A percentile compares a stretch with the other conserved stretches of the same genome.
Conservation (phyloP, 2,888 invertebrate genomes). For the Drosophila imparisetae region DNA sequence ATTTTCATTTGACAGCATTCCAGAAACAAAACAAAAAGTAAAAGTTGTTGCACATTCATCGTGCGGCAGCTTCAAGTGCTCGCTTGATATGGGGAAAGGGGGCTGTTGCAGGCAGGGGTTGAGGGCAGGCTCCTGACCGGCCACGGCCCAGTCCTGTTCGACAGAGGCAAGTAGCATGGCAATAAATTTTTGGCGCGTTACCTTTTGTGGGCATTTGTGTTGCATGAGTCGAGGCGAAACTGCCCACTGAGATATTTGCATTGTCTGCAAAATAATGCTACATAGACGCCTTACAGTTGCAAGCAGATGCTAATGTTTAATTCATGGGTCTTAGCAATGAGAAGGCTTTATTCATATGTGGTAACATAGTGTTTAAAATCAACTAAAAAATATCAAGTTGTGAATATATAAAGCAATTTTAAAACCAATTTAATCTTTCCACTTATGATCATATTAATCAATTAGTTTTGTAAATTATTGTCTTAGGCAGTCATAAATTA, state of each 20-base stretch:
- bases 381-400: not conserved
- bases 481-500: not conserved
- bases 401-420: too few relatives aligned
- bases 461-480: not conserved
- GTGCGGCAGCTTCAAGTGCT: constrained; percentile 53
- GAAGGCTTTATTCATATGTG: not conserved
- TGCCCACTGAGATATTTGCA: constrained; percentile 20
- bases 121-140: constrained; percentile 9
- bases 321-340: not conserved
- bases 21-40: constrained; percentile 56
- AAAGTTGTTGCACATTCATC: constrained; percentile 65
- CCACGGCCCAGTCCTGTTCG: not conserved
- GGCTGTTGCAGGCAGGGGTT: not conserved
- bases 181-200: constrained; percentile 60
- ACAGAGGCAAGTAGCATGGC: constrained; percentile 38
- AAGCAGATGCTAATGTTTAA: not conserved
- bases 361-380: not conserved
- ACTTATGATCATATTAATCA: not conserved
- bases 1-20: constrained; percentile 67
- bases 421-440: not conserved
- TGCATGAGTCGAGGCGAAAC: constrained; percentile 49
- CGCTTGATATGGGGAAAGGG: not conserved
- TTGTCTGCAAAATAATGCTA: constrained; percentile 14
- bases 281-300: not conserved
- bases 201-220: constrained; percentile 54